Conservation (phyloP, 2,113 vertebrate genomes). For the zebrafish (Danio rerio) region DNA sequence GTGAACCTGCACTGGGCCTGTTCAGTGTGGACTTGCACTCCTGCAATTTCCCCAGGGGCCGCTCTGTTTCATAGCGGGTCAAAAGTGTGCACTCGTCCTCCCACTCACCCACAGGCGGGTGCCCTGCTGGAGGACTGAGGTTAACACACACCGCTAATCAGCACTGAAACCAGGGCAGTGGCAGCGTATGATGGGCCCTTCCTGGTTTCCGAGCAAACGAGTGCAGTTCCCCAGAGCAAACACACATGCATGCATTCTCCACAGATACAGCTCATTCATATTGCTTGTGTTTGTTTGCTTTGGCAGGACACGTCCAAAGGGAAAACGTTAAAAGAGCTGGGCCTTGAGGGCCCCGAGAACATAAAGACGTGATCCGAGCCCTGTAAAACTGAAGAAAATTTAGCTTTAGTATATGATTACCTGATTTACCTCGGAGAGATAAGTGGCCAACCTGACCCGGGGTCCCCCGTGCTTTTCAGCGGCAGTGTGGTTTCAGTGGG, state of each 20-base stretch:
- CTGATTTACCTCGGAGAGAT: constrained; percentile 62
- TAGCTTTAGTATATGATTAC: constrained; percentile 64
- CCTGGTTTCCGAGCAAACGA: constrained; percentile 58
- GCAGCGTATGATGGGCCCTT: constrained; percentile 37
- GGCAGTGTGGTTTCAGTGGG: constrained; percentile 58
- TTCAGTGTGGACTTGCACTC: constrained; percentile 30
- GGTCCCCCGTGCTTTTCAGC: constrained; percentile 59
- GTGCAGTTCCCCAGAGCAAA: constrained; percentile 51
- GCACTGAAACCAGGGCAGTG: constrained; percentile 59
- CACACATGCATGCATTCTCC: constrained; percentile 46
- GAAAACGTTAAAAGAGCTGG: constrained; percentile 56
- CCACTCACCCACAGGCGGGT: constrained; percentile 27
- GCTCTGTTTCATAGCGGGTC: constrained; percentile 61
- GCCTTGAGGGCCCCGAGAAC: constrained; percentile 55
- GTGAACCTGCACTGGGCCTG: constrained; percentile 14
- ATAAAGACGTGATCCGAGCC: constrained; percentile 50
- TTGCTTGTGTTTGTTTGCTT: constrained; percentile 68
- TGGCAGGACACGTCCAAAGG: constrained; percentile 58
- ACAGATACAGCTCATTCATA: constrained; percentile 64
- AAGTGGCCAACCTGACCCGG: constrained; percentile 52
- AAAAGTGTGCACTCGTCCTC: constrained; percentile 50
- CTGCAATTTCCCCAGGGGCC: constrained; percentile 55
- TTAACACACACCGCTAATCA: constrained; percentile 59
- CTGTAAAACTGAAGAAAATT: constrained; percentile 37
- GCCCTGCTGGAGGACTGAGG: constrained; percentile 47